Evolutionary conservation across 2,888 invertebrate genomes (phyloP).

Genomic region (Melolontha melolontha): DNA sequence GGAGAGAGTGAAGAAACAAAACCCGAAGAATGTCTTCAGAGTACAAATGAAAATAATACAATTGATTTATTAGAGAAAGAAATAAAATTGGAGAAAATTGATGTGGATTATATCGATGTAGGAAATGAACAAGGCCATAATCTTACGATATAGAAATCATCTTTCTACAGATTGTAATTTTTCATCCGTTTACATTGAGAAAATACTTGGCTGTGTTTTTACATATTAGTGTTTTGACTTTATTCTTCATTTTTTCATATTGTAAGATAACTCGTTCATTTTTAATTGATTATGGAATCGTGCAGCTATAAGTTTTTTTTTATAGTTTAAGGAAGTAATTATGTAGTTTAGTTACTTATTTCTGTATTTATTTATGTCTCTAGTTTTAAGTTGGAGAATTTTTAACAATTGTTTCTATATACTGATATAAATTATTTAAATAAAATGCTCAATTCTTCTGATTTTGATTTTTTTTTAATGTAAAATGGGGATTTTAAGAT

Average conservation of each 20-base stretch:
- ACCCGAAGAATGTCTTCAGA: neutral
- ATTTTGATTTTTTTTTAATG: too few species aligned
- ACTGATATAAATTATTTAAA: neutral
- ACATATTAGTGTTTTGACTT: neutral
- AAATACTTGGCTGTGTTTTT: constrained; percentile 9
- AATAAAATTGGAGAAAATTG: constrained; percentile 25
- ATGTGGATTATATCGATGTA: constrained; percentile 18
- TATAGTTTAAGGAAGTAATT: neutral
- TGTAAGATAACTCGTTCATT: neutral
- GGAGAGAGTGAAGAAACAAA: neutral
- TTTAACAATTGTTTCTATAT: neutral
- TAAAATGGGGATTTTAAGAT: too few species aligned
- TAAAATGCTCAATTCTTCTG: constrained; percentile 7
- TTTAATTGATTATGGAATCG: neutral
- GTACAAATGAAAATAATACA: neutral
- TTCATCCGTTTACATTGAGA: neutral
- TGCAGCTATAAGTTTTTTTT: neutral
- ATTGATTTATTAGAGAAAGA: neutral
- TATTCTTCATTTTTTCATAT: neutral
- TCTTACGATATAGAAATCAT: neutral
- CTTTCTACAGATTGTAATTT: neutral
- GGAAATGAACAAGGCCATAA: neutral
- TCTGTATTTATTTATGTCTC: neutral
- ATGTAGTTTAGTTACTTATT: neutral
- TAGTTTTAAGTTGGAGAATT: neutral